A percentile compares a stretch with the other conserved stretches of the same genome.
phyloP scores from a whole-genome alignment of 1,140 invertebrate species.

The Zelostemma sp. region DNA sequence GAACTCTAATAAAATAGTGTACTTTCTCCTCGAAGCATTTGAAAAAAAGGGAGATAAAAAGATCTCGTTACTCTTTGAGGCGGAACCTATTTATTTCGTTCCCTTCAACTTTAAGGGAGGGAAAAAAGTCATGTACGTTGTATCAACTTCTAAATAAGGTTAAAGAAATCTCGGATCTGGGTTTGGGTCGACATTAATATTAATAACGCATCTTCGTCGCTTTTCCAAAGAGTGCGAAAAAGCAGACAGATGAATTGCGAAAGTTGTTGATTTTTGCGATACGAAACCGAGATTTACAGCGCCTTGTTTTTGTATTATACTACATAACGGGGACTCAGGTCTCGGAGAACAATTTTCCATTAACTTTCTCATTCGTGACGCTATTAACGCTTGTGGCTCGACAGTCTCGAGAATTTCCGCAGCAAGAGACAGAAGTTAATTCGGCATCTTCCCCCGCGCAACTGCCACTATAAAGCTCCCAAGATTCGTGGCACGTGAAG shows the following conservation, averaged over 20 bases:
- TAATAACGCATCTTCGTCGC: too few species aligned
- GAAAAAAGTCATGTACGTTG: too few species aligned
- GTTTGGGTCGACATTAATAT: background rate
- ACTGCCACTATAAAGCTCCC: slow-evolving; percentile 42
- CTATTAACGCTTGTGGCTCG: slow-evolving; percentile 48
- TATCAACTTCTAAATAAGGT: background rate
- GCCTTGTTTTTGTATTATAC: slow-evolving; percentile 28
- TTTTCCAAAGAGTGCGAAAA: too few species aligned
- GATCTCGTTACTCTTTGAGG: too few species aligned
- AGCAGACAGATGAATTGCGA: background rate
- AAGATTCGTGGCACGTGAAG: slow-evolving; percentile 48
- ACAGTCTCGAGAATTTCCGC: slow-evolving; percentile 45
- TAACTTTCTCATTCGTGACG: slow-evolving; percentile 46
- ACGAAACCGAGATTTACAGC: slow-evolving; percentile 11
- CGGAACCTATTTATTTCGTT: too few species aligned
- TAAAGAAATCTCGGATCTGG: background rate
- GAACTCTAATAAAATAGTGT: too few species aligned
- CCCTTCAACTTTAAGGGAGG: too few species aligned
- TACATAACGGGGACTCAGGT: slow-evolving; percentile 9
- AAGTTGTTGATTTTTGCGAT: background rate
- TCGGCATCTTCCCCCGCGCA: slow-evolving; percentile 47
- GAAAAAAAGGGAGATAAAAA: too few species aligned
- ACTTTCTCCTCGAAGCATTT: too few species aligned
- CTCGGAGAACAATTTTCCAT: slow-evolving; percentile 39
- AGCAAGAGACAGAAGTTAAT: slow-evolving; percentile 49